These are phyloP conservation scores for Helicoverpa zea DNA, from an alignment of 1,140 invertebrate species.

Conservation along the genomic window DNA sequence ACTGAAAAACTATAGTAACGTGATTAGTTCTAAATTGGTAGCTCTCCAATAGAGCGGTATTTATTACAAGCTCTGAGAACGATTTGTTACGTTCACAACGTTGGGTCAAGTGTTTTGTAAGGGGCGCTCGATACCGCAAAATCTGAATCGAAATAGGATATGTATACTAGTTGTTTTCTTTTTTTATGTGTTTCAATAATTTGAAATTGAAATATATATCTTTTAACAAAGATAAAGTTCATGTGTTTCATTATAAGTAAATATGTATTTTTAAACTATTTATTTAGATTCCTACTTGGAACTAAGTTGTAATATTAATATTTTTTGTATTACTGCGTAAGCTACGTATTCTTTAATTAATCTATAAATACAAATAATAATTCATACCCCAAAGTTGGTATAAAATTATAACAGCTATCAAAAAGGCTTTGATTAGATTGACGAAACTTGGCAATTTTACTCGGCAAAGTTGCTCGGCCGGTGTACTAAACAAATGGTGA, in stretches of 20 bases:
- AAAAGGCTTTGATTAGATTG: conserved; percentile 61
- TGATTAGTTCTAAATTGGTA: conserved; percentile 16
- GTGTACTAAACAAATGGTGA: conserved; percentile 61
- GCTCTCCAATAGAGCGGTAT: conserved; percentile 11
- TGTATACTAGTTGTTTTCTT: not conserved
- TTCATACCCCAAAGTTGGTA: conserved; percentile 32
- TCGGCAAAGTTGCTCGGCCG: conserved; percentile 45
- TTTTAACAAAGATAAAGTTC: too few relatives aligned
- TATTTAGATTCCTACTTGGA: too few relatives aligned
- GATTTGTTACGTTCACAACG: not conserved
- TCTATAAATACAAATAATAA: conserved; percentile 9
- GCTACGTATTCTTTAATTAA: too few relatives aligned
- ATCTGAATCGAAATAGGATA: not conserved
- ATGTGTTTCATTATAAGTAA: too few relatives aligned
- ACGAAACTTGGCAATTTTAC: conserved; percentile 53
- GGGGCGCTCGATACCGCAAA: not conserved
- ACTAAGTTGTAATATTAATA: too few relatives aligned
- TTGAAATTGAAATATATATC: too few relatives aligned
- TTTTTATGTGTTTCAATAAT: not conserved
- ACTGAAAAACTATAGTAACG: not conserved
- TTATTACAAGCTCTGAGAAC: not conserved
- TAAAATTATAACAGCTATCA: conserved; percentile 46
- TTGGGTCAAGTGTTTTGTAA: conserved; percentile 6
- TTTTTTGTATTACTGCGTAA: too few relatives aligned
- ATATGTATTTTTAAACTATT: too few relatives aligned